These are phyloP conservation scores for Notodonta ziczac DNA, from an alignment of 2,888 invertebrate genomes.

Conservation along the genomic window DNA sequence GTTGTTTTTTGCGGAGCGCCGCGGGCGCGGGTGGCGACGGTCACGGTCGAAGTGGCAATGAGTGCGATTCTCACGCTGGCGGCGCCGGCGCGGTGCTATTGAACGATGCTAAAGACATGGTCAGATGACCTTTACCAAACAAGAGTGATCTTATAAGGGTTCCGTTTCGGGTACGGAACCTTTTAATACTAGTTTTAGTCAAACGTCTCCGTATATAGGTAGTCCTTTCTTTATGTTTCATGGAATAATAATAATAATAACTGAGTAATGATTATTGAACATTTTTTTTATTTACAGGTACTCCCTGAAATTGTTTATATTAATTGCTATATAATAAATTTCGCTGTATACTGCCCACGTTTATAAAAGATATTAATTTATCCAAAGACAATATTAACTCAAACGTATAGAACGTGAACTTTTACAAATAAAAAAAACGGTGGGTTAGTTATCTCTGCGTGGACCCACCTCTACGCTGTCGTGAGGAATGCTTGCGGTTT, in stretches of 20 bases:
- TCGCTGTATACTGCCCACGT: no score
- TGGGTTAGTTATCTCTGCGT: conserved; percentile 33
- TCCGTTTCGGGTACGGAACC: background rate
- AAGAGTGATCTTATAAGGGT: background rate
- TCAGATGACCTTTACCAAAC: conserved; percentile 12
- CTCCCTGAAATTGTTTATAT: no score
- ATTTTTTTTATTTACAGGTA: no score
- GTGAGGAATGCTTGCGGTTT: conserved; percentile 62
- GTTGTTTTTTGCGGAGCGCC: conserved; percentile 62
- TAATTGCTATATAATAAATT: no score
- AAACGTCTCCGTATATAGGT: no score
- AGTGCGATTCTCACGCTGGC: conserved; percentile 61
- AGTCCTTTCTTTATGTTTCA: no score
- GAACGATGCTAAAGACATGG: conserved; percentile 23
- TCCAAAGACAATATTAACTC: background rate
- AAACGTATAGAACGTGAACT: background rate
- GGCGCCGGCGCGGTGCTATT: conserved; percentile 52
- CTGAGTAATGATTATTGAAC: no score
- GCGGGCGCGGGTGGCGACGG: conserved; percentile 33
- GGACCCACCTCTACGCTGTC: conserved; percentile 30
- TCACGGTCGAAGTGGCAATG: conserved; percentile 65
- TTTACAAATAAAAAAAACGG: conserved; percentile 30
- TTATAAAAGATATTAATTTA: no score
- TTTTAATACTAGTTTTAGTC: background rate
- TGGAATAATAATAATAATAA: no score